Conservation (phyloP, 35 echinoderm and acorn worm genomes). For the Nesometra sesokonis region DNA sequence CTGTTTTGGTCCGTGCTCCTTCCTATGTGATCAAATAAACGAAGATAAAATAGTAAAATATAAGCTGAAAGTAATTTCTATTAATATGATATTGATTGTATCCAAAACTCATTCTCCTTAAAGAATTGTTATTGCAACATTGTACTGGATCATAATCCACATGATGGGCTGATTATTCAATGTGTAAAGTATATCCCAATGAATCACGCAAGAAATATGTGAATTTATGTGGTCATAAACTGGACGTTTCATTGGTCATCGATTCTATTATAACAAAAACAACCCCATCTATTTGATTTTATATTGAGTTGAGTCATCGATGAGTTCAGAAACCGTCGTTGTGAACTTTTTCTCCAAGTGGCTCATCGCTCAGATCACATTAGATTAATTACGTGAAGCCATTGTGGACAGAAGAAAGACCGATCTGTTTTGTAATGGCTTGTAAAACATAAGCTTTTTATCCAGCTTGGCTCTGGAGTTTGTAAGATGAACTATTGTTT, state of each 20-base stretch:
- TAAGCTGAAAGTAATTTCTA: no score
- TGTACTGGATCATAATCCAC: no score
- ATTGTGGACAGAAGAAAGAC: neutral
- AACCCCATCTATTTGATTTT: neutral
- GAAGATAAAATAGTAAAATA: no score
- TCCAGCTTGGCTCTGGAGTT: neutral
- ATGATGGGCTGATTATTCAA: no score
- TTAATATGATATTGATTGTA: no score
- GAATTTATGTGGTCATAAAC: neutral
- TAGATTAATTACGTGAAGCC: neutral
- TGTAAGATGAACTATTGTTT: neutral
- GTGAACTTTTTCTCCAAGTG: neutral
- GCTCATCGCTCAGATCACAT: neutral
- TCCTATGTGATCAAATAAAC: no score
- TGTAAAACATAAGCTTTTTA: conserved; percentile 1
- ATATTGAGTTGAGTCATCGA: neutral
- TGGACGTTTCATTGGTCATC: neutral
- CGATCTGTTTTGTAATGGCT: neutral
- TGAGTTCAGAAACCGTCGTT: neutral
- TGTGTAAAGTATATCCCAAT: neutral
- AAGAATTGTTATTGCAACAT: no score
- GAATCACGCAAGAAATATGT: neutral
- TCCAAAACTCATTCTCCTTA: no score
- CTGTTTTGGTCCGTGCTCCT: no score
- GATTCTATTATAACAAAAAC: neutral